Evolutionary conservation across 2,888 invertebrate genomes (phyloP), one percentile per base, ranked within the genome.

Genomic region (Stegophylla sp.): DNA sequence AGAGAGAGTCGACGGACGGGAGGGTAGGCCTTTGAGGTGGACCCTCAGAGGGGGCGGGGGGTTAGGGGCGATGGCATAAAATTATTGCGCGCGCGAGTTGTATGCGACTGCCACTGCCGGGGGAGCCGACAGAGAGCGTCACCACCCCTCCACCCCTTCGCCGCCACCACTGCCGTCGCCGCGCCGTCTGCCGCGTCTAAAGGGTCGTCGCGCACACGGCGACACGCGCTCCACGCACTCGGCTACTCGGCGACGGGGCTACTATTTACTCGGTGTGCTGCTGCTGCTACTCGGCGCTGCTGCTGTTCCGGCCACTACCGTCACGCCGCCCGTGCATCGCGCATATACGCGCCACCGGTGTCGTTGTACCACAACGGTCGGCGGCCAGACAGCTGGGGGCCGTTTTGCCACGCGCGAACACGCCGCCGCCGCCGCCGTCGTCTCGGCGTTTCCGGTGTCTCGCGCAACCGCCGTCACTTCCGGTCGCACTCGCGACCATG

Each of bases 371-470:
- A 4, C 20, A 9, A 3, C 2, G 9, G 53, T n/a, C 7, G 1
- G 17, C 53, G n/a, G 17, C 26, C 48, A 77, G 77, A 77, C 77
- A 69, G 77, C 77, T 77, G 69, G 77, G 67, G 45, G 77, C 69
- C 77, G 69, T 69, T 51, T 51, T 23, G 51, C 28, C 77, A 23
- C 69, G 69, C 45, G 43, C 43, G 20, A 13, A 23, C 64, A 20
- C 63, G 17, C 20, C 12, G 13, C 28, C 20, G 20, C 20, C n/a
- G 61, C 61, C 28, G 61, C 5, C 9, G 28, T 7, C 9, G 28
- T 20, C 34, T 15, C 43, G 3, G 34, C 66, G 43, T 43, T 43
- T 20, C 12, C 23, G 56, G 56, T 20, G 63, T 28, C 28, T 48
- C 61, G 73, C 61, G 48, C 20, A 20, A 34, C n/a, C 34, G 63